Conservation (phyloP, 1,140 invertebrate genomes). For the Luehdorfia chinensis region DNA sequence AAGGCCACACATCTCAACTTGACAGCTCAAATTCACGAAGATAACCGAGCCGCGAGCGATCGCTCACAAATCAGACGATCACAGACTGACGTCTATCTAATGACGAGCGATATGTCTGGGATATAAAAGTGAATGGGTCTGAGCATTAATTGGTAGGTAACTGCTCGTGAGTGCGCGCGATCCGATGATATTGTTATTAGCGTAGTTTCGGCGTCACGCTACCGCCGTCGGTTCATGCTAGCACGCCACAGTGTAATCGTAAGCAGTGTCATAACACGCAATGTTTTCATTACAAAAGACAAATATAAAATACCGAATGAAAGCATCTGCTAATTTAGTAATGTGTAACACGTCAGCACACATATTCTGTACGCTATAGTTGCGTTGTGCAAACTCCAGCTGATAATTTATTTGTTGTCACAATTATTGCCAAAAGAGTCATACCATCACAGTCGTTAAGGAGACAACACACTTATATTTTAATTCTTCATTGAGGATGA, state of each 20-base stretch:
- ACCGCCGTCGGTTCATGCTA: constrained; percentile 21
- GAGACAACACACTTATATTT: too few relatives aligned
- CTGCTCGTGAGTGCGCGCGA: constrained; percentile 16
- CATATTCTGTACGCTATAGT: too few relatives aligned
- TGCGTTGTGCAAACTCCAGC: too few relatives aligned
- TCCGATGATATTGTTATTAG: constrained; percentile 36
- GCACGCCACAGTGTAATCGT: neutral
- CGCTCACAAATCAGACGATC: constrained; percentile 9
- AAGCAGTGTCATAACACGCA: neutral
- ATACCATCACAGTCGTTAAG: too few relatives aligned
- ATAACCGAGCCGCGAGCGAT: constrained; percentile 1
- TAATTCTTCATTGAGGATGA: too few relatives aligned
- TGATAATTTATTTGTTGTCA: too few relatives aligned
- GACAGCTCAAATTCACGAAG: constrained; percentile 8
- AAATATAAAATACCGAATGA: too few relatives aligned
- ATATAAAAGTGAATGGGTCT: constrained; percentile 13
- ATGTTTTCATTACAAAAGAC: too few relatives aligned
- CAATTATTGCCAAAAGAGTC: too few relatives aligned
- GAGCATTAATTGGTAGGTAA: constrained; percentile 31
- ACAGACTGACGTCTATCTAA: neutral
- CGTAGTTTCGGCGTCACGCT: constrained; percentile 32
- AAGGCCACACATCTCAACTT: too few relatives aligned
- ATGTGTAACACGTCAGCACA: too few relatives aligned
- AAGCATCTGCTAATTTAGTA: too few relatives aligned
- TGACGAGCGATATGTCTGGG: constrained; percentile 4